These are phyloP conservation scores for Phallusia fumigata DNA, from an alignment of 23 tunicate species.

Conservation along the genomic window DNA sequence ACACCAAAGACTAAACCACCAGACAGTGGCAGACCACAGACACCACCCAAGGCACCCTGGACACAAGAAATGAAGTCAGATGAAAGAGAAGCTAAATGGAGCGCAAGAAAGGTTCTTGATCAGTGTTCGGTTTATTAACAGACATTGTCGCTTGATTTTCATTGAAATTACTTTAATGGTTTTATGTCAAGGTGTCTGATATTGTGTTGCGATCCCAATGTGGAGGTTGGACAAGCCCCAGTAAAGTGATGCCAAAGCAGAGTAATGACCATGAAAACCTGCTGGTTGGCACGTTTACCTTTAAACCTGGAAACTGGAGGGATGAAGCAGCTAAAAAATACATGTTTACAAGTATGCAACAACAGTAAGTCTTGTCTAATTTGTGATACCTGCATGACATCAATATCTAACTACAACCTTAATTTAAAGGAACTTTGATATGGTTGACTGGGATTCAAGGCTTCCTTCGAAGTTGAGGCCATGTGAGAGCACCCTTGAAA, in stretches of 20 bases:
- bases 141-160: not conserved
- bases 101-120: slow-evolving; percentile 52
- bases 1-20: slow-evolving; percentile 81
- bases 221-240: slow-evolving; percentile 87
- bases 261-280: slow-evolving; percentile 62
- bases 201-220: slow-evolving; percentile 52
- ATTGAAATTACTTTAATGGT: not conserved
- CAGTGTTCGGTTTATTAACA: not conserved
- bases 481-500: slow-evolving; percentile 70
- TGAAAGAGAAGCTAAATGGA: slow-evolving; percentile 68
- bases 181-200: slow-evolving; percentile 53
- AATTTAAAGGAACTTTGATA: slow-evolving; percentile 28
- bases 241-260: slow-evolving; percentile 50
- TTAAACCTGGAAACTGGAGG: slow-evolving; percentile 69
- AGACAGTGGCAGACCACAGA: slow-evolving; percentile 79
- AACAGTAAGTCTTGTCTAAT: slow-evolving; percentile 22
- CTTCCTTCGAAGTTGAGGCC: slow-evolving; percentile 72
- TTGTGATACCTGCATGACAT: not conserved
- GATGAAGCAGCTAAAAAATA: slow-evolving; percentile 78
- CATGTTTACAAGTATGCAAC: slow-evolving; percentile 75
- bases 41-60: slow-evolving; percentile 70
- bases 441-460: slow-evolving; percentile 81
- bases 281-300: slow-evolving; percentile 64
- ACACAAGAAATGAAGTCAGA: slow-evolving; percentile 56
- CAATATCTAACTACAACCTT: not conserved